Base-by-base conservation (phyloP, 2,797 vertebrate species). In the Apogon hyalosoma region DNA sequence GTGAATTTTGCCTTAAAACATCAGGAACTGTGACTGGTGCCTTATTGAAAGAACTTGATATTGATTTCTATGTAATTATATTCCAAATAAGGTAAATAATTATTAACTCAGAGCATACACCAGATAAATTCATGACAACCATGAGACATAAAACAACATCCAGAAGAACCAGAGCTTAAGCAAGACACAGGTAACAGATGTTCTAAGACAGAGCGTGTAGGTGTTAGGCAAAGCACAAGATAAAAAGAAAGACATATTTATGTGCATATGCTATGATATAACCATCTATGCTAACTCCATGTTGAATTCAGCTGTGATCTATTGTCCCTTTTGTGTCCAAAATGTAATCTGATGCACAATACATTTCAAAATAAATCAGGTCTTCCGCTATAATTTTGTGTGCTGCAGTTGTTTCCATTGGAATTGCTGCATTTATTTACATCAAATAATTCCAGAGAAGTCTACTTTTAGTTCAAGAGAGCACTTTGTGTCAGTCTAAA, bases 91-190 rank as follows among this genome's bases (percentile, higher is more conserved):
- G 24, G 15, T 49, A 72, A 78, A 75, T 12, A 41, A 40, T 15
- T 47, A 31, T 15, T 47, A 45, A 45, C 19, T 13, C 15, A 57
- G 49, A 55, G 50, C 65, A 39, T 55, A 47, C 52, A 21, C 10
- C 10, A 71, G 47, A 74, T 65, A 3, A 51, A 59, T 45, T 66
- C 43, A 63, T 11, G 33, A 63, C 13, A 63, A 61, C 11, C 6
- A 54, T 67, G 57, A 36, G 43, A 50, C 59, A 53, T 13, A 73
- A 46, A 60, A 50, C 45, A 56, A 18, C 55, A 58, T 9, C 36
- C 15, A 65, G 11, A 63, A 60, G 31, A 72, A 47, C 18, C 77
- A 65, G 36, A 38, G 42, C 45, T 65, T 40, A 19, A 56, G 28
- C 19, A 63, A 72, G 28, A 50, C 24, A 70, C 41, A 51, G 39